These are phyloP conservation scores for Corythornis vintsioides DNA, from an alignment of 2,113 vertebrate species.

Conservation along the genomic window DNA sequence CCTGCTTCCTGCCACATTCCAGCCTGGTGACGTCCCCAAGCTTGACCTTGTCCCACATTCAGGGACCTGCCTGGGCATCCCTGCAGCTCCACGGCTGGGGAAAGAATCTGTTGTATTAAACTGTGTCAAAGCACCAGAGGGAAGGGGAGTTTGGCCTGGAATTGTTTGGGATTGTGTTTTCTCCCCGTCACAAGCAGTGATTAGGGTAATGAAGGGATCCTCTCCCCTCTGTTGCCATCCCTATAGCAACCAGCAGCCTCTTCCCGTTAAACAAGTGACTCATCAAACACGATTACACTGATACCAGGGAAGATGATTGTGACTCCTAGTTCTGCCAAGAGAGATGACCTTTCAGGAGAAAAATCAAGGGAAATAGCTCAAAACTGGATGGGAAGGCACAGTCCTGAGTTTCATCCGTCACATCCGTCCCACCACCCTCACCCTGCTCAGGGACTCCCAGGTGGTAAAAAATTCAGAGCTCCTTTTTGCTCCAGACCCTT, in stretches of 20 bases:
- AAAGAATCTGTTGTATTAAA: accelerated
- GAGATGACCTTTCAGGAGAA: neutral
- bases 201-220: constrained; percentile 18
- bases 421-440: accelerated
- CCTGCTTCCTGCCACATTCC: neutral
- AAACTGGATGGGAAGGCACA: neutral
- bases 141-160: neutral
- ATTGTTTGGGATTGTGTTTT: neutral
- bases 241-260: constrained; percentile 65
- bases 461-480: neutral
- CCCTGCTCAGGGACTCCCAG: neutral
- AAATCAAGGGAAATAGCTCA: neutral
- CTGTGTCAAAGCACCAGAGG: accelerated
- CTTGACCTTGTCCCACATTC: accelerated
- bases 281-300: neutral
- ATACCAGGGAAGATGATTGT: neutral
- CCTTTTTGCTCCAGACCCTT: neutral
- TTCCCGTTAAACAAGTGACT: constrained; percentile 50
- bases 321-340: constrained; percentile 7
- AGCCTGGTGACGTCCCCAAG: neutral
- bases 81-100: neutral
- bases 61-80: neutral
- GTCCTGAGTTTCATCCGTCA: neutral
- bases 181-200: neutral
- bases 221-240: constrained; percentile 42